Percentiles rank a stretch among this genome's conserved stretches.
Conservation (phyloP, 2,888 invertebrate species). For the Epinotia ramella region DNA sequence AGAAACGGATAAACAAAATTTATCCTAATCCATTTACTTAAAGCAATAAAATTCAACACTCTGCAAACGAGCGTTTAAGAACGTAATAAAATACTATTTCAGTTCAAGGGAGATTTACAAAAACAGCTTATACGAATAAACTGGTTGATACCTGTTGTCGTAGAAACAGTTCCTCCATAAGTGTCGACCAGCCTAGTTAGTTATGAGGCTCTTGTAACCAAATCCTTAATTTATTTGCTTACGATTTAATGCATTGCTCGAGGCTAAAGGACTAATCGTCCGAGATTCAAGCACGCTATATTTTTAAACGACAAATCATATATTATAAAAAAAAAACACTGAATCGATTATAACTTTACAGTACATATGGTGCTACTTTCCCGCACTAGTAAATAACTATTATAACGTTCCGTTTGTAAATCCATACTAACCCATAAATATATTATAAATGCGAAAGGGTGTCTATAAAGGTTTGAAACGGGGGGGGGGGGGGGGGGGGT, state of each 20-base stretch:
- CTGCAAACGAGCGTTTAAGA: conserved; percentile 5
- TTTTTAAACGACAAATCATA: too few species aligned
- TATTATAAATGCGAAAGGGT: too few species aligned
- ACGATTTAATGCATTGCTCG: background rate
- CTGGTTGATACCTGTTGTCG: background rate
- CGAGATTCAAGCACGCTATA: background rate
- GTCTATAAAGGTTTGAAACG: too few species aligned
- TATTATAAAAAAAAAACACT: too few species aligned
- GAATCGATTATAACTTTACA: too few species aligned
- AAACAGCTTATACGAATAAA: background rate
- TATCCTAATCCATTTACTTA: background rate
- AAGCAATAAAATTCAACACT: background rate
- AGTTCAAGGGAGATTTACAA: background rate
- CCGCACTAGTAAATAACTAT: too few species aligned
- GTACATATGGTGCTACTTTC: too few species aligned
- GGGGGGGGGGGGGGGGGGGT: too few species aligned
- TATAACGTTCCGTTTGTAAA: too few species aligned
- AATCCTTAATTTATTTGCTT: background rate
- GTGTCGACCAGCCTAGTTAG: background rate
- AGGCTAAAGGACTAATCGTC: background rate
- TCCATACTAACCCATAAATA: too few species aligned
- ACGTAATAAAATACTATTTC: background rate
- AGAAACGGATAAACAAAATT: background rate
- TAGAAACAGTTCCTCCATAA: background rate
- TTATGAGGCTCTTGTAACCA: background rate